phyloP scores from a whole-genome alignment of 2,113 vertebrate genomes.

The Oenanthe melanoleuca region DNA sequence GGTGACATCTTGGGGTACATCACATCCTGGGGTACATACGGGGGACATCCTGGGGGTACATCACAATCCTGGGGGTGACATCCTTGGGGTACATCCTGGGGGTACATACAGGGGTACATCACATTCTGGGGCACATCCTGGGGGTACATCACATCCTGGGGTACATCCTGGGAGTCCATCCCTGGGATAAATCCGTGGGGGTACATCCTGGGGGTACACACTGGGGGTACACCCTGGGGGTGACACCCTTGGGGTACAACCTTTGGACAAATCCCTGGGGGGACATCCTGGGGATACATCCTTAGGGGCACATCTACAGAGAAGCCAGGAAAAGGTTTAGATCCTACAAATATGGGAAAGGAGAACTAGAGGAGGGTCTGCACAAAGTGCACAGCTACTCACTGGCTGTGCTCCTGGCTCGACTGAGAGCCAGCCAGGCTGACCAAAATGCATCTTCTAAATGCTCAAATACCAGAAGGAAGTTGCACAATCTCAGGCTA shows the following conservation, averaged over 20 bases:
- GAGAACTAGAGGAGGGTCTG: not conserved
- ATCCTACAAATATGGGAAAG: not conserved
- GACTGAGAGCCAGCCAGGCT: not conserved
- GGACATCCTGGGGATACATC: fast-evolving
- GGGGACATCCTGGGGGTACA: too few relatives aligned
- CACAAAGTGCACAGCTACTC: fast-evolving
- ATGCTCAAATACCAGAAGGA: not conserved
- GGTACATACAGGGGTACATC: not conserved
- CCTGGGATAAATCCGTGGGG: not conserved
- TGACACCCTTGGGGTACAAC: not conserved
- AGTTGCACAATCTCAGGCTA: not conserved
- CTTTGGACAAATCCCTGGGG: not conserved
- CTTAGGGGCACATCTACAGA: fast-evolving
- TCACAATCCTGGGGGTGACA: too few relatives aligned
- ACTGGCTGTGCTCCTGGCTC: not conserved
- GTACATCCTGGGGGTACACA: not conserved
- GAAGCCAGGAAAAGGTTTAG: not conserved
- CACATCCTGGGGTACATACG: too few relatives aligned
- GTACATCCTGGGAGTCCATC: too few relatives aligned
- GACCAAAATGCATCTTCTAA: not conserved
- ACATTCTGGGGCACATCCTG: too few relatives aligned
- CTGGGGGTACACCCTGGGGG: too few relatives aligned
- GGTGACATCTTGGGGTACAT: too few relatives aligned
- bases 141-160: not conserved
- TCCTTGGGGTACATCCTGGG: too few relatives aligned